Evolutionary conservation across 2,888 invertebrate species (phyloP).

Genomic region (Agrotis clavis): DNA sequence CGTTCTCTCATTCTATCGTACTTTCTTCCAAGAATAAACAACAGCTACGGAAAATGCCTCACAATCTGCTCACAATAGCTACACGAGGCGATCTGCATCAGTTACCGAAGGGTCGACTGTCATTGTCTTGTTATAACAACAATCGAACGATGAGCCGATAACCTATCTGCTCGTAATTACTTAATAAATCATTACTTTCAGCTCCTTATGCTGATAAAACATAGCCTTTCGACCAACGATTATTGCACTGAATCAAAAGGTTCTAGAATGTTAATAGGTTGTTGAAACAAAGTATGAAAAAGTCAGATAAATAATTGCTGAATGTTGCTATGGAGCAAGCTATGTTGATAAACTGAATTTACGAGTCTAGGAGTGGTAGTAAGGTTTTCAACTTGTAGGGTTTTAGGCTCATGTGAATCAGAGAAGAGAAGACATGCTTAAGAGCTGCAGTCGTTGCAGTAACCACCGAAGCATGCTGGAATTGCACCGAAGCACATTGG

Average conservation of each 20-base stretch:
- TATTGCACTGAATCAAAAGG: slow-evolving; percentile 18
- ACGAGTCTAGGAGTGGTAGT: too few species aligned
- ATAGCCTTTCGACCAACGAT: slow-evolving; percentile 42
- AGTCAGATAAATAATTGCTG: not conserved
- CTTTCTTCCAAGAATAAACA: not conserved
- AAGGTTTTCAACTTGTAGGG: too few species aligned
- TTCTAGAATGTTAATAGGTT: slow-evolving; percentile 39
- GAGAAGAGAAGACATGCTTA: too few species aligned
- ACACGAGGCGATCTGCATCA: slow-evolving; percentile 55
- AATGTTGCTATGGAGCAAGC: slow-evolving; percentile 17
- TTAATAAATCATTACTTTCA: slow-evolving; percentile 17
- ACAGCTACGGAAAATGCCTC: slow-evolving; percentile 9
- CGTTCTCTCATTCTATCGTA: too few species aligned
- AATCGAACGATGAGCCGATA: slow-evolving; percentile 56
- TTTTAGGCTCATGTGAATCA: too few species aligned
- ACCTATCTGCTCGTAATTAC: slow-evolving; percentile 46
- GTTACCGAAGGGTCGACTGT: slow-evolving; percentile 33
- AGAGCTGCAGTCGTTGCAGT: too few species aligned
- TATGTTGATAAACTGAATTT: not conserved
- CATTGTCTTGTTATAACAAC: slow-evolving; percentile 35
- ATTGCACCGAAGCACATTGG: too few species aligned
- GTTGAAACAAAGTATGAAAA: slow-evolving; percentile 15
- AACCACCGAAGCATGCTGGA: too few species aligned
- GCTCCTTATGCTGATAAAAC: slow-evolving; percentile 44
- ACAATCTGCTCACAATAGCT: too few species aligned